Conservation (phyloP, 2,797 vertebrate species). For the Moxostoma hubbsi region DNA sequence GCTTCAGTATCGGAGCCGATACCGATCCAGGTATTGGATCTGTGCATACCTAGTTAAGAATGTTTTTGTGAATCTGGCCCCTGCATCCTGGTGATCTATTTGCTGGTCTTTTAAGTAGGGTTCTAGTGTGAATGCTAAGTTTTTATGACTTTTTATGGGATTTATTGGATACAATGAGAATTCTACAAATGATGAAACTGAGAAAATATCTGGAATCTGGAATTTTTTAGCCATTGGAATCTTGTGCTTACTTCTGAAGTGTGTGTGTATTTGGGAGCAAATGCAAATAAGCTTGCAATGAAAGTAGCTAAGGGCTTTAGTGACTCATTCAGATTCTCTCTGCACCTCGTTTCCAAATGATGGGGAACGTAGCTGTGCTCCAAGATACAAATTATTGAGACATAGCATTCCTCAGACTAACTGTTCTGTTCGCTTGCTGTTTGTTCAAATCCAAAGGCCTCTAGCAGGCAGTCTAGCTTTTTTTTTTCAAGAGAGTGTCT, state of each 20-base stretch:
- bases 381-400: slow-evolving; percentile 53
- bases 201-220: not conserved
- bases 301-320: slow-evolving; percentile 39
- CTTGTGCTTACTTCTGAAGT: slow-evolving; percentile 17
- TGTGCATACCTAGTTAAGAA: no score
- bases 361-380: slow-evolving; percentile 32
- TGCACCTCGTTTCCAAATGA: slow-evolving; percentile 19
- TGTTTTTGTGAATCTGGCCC: no score
- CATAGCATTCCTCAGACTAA: slow-evolving; percentile 45
- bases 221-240: not conserved
- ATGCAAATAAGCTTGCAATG: slow-evolving; percentile 38
- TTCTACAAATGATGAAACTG: not conserved
- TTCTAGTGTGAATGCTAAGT: no score
- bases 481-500: slow-evolving; percentile 17
- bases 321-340: slow-evolving; percentile 53
- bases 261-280: slow-evolving; percentile 21
- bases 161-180: not conserved
- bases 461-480: slow-evolving; percentile 31
- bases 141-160: no score
- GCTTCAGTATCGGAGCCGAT: no score
- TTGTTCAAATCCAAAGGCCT: slow-evolving; percentile 43
- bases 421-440: slow-evolving; percentile 35
- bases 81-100: no score
- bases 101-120: no score
- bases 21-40: no score